Percentiles rank a stretch among this genome's conserved stretches.
phyloP scores from a whole-genome alignment of 2,888 invertebrate genomes.

The Troides oblongomaculatus region DNA sequence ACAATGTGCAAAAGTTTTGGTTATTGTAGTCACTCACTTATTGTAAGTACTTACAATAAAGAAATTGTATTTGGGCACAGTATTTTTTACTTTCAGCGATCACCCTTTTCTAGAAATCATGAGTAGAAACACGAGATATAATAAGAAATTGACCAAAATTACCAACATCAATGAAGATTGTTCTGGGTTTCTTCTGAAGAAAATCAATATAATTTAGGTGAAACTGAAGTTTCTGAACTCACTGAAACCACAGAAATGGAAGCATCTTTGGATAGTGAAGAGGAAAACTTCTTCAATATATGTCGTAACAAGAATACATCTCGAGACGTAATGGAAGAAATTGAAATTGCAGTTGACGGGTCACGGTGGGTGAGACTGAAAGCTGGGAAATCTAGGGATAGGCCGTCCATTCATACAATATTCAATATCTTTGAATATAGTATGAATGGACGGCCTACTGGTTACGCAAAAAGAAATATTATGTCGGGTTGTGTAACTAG shows the following conservation, averaged over 20 bases:
- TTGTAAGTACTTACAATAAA: background rate
- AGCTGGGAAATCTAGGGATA: too few species aligned
- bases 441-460: too few species aligned
- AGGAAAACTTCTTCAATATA: too few species aligned
- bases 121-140: constrained; percentile 16
- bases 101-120: constrained; percentile 18
- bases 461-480: too few species aligned
- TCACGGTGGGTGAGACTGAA: too few species aligned
- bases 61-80: constrained; percentile 7
- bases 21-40: background rate
- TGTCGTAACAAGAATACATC: background rate
- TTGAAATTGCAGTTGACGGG: too few species aligned
- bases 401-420: too few species aligned
- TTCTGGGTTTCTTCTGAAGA: constrained; percentile 11
- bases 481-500: too few species aligned
- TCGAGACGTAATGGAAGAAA: too few species aligned
- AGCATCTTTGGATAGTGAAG: constrained; percentile 13
- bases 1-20: background rate
- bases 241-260: constrained; percentile 9
- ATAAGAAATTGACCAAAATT: constrained; percentile 5
- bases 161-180: constrained; percentile 18
- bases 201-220: constrained; percentile 9
- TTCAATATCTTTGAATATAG: too few species aligned
- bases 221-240: constrained; percentile 6
- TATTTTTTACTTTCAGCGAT: constrained; percentile 15